These are phyloP conservation scores for Germaria angustata DNA, from an alignment of 2,888 invertebrate species.

Conservation along the genomic window DNA sequence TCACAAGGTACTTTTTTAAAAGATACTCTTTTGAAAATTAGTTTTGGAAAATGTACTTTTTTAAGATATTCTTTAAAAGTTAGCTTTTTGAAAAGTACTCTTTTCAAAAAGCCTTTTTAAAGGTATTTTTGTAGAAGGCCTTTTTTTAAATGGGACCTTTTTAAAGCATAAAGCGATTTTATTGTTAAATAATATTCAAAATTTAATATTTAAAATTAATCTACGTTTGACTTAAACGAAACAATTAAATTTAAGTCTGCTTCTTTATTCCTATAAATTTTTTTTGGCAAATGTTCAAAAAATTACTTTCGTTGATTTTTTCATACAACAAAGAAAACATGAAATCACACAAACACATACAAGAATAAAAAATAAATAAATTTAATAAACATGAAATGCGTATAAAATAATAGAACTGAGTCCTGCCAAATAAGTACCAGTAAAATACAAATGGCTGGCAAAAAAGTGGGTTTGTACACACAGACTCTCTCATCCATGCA, in stretches of 20 bases:
- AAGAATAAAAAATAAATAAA: constrained; percentile 22
- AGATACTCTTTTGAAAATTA: neutral
- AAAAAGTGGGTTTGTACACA: neutral
- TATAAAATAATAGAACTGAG: constrained; percentile 65
- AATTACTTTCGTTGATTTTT: constrained; percentile 49
- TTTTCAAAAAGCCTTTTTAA: no score
- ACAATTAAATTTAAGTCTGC: neutral
- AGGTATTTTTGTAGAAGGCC: no score
- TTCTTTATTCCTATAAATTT: neutral
- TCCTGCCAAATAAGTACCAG: neutral
- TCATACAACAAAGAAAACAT: constrained; percentile 2
- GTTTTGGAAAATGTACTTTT: neutral
- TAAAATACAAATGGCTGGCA: neutral
- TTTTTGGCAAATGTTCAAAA: constrained; percentile 52
- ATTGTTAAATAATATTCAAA: no score
- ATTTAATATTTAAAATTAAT: no score
- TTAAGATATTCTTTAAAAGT: neutral
- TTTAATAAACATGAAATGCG: constrained; percentile 44
- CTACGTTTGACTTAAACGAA: neutral
- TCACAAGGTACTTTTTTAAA: neutral
- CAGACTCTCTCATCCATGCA: neutral
- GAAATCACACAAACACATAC: neutral
- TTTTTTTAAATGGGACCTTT: no score
- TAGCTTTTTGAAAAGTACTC: neutral
- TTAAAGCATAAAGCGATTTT: no score